These are phyloP conservation scores for Perizoma flavofasciatum DNA, from an alignment of 2,888 invertebrate genomes.

Conservation along the genomic window DNA sequence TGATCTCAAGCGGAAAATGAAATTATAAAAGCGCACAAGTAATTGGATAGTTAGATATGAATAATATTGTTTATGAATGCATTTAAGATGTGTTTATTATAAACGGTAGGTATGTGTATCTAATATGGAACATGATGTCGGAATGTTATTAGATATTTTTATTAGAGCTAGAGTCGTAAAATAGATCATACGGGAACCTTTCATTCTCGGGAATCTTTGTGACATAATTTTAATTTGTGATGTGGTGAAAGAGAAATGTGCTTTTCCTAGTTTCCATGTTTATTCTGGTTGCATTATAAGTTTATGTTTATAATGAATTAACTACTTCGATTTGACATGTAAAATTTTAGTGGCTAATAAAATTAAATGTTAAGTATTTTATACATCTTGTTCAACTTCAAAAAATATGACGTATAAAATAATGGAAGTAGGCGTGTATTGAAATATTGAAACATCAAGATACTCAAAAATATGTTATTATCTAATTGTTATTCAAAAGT, in stretches of 20 bases:
- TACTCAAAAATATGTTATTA: slow-evolving; percentile 8
- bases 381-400: slow-evolving; percentile 34
- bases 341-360: slow-evolving; percentile 28
- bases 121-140: slow-evolving; percentile 60
- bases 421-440: slow-evolving; percentile 19
- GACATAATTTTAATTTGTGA: slow-evolving; percentile 60
- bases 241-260: slow-evolving; percentile 51
- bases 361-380: slow-evolving; percentile 31
- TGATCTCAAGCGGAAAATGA: slow-evolving; percentile 50
- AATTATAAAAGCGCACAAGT: slow-evolving; percentile 63
- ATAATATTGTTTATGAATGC: slow-evolving; percentile 58
- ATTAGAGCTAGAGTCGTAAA: slow-evolving; percentile 72
- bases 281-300: slow-evolving; percentile 30
- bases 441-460: slow-evolving; percentile 20
- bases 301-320: slow-evolving; percentile 27
- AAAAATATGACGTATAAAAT: slow-evolving; percentile 26
- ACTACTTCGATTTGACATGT: slow-evolving; percentile 35
- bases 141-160: slow-evolving; percentile 77
- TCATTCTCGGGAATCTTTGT: slow-evolving; percentile 51
- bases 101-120: slow-evolving; percentile 53
- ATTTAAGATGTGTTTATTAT: slow-evolving; percentile 58
- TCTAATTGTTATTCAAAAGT: too few species aligned
- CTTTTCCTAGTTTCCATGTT: slow-evolving; percentile 36
- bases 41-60: slow-evolving; percentile 62
- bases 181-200: slow-evolving; percentile 59